A percentile compares a stretch with the other conserved stretches of the same genome.
phyloP scores from a whole-genome alignment of 2,797 vertebrate species.

The Lindbergichthys nudifrons region DNA sequence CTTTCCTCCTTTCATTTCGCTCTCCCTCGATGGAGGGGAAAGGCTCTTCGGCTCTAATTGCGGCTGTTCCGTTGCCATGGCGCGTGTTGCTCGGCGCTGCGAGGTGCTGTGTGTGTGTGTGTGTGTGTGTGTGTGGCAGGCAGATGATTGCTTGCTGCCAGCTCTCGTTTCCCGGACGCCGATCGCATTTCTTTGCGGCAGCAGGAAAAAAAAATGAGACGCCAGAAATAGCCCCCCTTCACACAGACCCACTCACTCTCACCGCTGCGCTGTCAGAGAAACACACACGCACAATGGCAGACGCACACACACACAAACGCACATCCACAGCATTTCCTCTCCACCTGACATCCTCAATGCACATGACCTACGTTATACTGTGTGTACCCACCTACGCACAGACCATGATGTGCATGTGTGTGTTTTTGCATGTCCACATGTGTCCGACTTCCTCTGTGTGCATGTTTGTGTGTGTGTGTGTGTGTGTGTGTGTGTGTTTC shows the following conservation, averaged over 20 bases:
- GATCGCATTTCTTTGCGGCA: constrained; percentile 84
- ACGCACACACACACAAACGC: constrained; percentile 41
- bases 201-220: constrained; percentile 74
- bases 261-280: constrained; percentile 72
- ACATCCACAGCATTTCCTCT: constrained; percentile 61
- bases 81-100: constrained; percentile 79
- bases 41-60: constrained; percentile 85
- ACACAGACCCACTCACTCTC: constrained; percentile 78
- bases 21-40: constrained; percentile 81
- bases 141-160: constrained; percentile 85
- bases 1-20: constrained; percentile 78
- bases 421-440: constrained; percentile 38
- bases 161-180: constrained; percentile 84
- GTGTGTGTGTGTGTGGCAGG: constrained; percentile 66
- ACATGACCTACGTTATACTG: constrained; percentile 62
- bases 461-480: constrained; percentile 1
- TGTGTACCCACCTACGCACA: constrained; percentile 46
- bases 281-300: constrained; percentile 46
- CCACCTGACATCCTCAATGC: constrained; percentile 64
- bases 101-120: constrained; percentile 61
- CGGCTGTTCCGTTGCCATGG: constrained; percentile 85
- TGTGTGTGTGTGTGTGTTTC: constrained; percentile 52
- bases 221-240: constrained; percentile 83
- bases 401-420: constrained; percentile 26
- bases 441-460: constrained; percentile 48